These are phyloP conservation scores for Patagioenas fasciata DNA, from an alignment of 2,113 vertebrate species.

Conservation along the genomic window DNA sequence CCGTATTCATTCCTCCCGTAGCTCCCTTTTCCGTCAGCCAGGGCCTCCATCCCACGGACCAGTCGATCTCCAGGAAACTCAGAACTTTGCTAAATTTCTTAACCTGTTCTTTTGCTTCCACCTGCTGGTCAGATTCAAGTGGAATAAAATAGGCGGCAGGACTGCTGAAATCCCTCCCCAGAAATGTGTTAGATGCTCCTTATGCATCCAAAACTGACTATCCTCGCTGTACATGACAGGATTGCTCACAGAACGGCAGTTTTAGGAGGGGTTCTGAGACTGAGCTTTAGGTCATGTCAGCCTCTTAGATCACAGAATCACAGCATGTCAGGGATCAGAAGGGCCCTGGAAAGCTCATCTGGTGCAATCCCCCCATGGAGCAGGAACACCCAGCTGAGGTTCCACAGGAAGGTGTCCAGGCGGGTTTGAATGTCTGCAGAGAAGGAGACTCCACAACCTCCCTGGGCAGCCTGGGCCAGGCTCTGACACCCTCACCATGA, in stretches of 20 bases:
- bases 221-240: accelerated
- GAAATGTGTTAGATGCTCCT: accelerated
- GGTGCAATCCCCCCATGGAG: no score
- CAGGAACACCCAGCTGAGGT: no score
- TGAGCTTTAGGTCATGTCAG: background rate
- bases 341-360: no score
- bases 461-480: no score
- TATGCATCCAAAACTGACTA: accelerated
- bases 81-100: background rate
- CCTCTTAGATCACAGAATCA: background rate
- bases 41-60: accelerated
- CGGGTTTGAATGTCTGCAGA: no score
- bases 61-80: background rate
- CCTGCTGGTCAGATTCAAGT: background rate
- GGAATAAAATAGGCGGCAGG: accelerated
- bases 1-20: accelerated
- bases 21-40: accelerated
- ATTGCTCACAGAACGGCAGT: background rate
- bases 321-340: no score
- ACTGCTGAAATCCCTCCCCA: background rate
- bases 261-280: background rate
- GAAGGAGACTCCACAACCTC: no score
- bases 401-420: no score
- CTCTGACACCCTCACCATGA: no score
- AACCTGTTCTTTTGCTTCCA: background rate